A percentile compares a stretch with the other conserved stretches of the same genome.
phyloP scores from a whole-genome alignment of 2,888 invertebrate genomes.

The Deilephila elpenor region DNA sequence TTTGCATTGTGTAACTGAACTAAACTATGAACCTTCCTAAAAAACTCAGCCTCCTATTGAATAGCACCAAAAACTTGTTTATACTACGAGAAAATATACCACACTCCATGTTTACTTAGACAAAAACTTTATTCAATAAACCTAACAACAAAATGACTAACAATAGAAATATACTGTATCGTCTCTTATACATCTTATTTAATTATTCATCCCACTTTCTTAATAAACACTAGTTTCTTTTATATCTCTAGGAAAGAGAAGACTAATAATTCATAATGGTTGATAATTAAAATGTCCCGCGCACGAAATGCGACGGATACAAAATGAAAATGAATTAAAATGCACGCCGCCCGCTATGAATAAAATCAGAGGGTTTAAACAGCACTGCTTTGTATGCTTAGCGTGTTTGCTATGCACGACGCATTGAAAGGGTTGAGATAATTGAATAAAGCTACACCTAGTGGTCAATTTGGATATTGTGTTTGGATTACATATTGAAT shows the following conservation, averaged over 20 bases:
- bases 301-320: slow-evolving; percentile 32
- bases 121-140: background rate
- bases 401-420: slow-evolving; percentile 30
- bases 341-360: slow-evolving; percentile 44
- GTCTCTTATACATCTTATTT: background rate
- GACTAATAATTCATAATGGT: slow-evolving; percentile 26
- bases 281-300: slow-evolving; percentile 28
- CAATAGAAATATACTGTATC: background rate
- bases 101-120: background rate
- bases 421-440: slow-evolving; percentile 18
- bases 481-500: background rate
- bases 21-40: background rate
- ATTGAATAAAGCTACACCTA: slow-evolving; percentile 19
- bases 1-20: background rate
- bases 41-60: background rate
- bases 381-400: slow-evolving; percentile 38
- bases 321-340: slow-evolving; percentile 47
- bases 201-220: background rate
- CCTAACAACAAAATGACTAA: background rate
- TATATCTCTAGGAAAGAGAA: background rate
- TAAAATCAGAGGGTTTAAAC: slow-evolving; percentile 41
- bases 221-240: background rate
- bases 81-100: background rate
- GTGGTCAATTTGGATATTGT: background rate
- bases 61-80: background rate